These are phyloP conservation scores for Temnothorax ravouxi DNA, from an alignment of 2,888 invertebrate genomes.

Conservation along the genomic window DNA sequence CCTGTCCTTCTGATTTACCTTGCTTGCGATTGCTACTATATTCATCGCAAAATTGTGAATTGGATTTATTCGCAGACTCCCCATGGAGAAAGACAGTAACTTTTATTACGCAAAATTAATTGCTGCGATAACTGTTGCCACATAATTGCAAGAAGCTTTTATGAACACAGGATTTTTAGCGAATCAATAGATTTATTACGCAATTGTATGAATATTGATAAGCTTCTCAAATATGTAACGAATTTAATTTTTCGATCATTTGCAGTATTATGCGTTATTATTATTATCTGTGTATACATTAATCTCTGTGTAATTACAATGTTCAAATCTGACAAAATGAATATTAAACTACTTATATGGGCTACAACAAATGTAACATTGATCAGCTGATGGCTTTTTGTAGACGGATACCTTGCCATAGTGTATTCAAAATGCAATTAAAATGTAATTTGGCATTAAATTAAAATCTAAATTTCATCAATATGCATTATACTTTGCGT, in stretches of 20 bases:
- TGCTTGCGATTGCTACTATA: neutral
- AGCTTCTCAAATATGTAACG: conserved; percentile 26
- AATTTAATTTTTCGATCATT: conserved; percentile 40
- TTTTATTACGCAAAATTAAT: conserved; percentile 21
- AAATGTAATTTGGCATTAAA: conserved; percentile 45
- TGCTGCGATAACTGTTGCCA: conserved; percentile 5
- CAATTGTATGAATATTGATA: conserved; percentile 1
- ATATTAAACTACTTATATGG: conserved; percentile 43
- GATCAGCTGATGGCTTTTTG: conserved; percentile 46
- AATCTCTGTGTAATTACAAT: conserved; percentile 39
- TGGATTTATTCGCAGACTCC: conserved; percentile 27
- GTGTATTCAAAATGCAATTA: conserved; percentile 33
- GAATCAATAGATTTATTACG: neutral
- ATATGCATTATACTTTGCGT: conserved; percentile 24
- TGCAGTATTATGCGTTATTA: conserved; percentile 12
- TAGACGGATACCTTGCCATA: neutral
- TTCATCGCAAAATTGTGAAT: conserved; percentile 26
- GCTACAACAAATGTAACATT: conserved; percentile 35
- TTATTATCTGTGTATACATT: conserved; percentile 20
- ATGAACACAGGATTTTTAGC: neutral
- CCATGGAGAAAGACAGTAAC: neutral
- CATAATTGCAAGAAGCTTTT: conserved; percentile 25
- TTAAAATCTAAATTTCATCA: conserved; percentile 44
- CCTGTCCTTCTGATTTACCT: conserved; percentile 12
- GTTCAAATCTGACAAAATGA: conserved; percentile 45